Percentiles rank a stretch among this genome's conserved stretches.
Evolutionary conservation across 2,797 vertebrate genomes (phyloP).

Genomic region (Pangasius krempfi): DNA sequence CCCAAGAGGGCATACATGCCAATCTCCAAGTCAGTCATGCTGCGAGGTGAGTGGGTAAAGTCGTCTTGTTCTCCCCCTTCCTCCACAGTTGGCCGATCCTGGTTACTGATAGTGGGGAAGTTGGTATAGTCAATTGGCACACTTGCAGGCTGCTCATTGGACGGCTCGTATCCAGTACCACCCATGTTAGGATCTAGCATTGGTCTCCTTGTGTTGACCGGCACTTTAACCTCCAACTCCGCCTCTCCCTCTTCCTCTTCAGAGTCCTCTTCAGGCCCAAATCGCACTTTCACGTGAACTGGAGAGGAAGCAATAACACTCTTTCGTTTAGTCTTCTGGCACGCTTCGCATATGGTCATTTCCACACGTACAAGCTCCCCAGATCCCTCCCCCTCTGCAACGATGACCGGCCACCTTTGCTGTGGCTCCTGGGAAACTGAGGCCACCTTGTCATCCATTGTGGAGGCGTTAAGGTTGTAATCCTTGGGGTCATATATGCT

Average conservation of each 20-base stretch:
- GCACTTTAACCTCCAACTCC: constrained; percentile 69
- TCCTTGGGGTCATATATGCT: constrained; percentile 92
- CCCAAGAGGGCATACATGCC: constrained; percentile 97
- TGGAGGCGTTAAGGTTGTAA: constrained; percentile 91
- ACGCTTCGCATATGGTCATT: constrained; percentile 92
- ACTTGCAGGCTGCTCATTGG: constrained; percentile 79
- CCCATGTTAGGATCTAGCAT: constrained; percentile 67
- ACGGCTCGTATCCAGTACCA: constrained; percentile 71
- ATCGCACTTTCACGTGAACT: constrained; percentile 85
- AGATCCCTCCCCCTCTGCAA: constrained; percentile 86
- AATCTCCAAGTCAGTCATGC: constrained; percentile 95
- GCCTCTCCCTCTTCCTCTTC: constrained; percentile 81
- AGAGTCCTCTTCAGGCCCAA: constrained; percentile 82
- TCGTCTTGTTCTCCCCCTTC: constrained; percentile 69
- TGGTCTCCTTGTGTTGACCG: constrained; percentile 75
- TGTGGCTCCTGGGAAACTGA: constrained; percentile 86
- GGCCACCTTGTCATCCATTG: constrained; percentile 85
- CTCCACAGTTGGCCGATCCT: constrained; percentile 71
- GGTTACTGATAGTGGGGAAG: constrained; percentile 81
- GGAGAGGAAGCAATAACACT: constrained; percentile 86
- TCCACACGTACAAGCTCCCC: constrained; percentile 86
- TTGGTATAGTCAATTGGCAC: constrained; percentile 82
- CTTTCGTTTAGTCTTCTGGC: constrained; percentile 97
- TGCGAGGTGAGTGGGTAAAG: constrained; percentile 88
- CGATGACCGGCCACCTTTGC: constrained; percentile 83